Evolutionary conservation across 2,113 vertebrate genomes (phyloP), one percentile per base, ranked within the genome.

Genomic region (Ascaphus truei): DNA sequence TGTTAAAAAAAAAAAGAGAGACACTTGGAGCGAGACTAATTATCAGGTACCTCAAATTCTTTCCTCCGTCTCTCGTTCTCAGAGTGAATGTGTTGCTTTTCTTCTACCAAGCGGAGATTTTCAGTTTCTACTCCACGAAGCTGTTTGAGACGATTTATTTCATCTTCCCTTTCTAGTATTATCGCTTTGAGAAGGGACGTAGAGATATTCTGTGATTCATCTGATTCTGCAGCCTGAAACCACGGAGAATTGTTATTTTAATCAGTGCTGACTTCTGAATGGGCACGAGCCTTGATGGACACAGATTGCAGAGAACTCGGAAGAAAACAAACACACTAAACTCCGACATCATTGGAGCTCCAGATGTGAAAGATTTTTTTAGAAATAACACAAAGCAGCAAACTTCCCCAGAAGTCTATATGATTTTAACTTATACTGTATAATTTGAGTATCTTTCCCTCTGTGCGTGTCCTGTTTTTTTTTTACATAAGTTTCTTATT

Each of bases 111-210:
- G n/a, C 63, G 62, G 36, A 76, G 57, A 9, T 29, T 68, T 68
- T 68, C 61, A 27, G 2, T 39, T 20, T 60, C 30, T 34, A 58
- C n/a, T 26, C 55, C 60, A 34, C 37, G 72, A 7, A 61, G 18
- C 47, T 61, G 52, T 59, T 75, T 60, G 20, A 50, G 25, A 22
- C 58, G 37, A 69, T 65, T 39, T 55, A 71, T 57, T 68, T 76
- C 68, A 16, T 18, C 29, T 7, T 18, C 41, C 29, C n/a, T 68
- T 56, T 76, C 23, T 16, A 11, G 15, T 12, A 30, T 26, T 3
- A 68, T 60, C 2, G n/a, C 27, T 65, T 52, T 58, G 15, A 45
- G 61, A 36, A 68, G 48, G 3, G 2, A 61, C 9, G 36, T 11
- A 10, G 41, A 50, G 10, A n/a, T 53, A 7, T 20, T 52, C 69